Conservation (phyloP, 1,140 invertebrate genomes). For the Pantala flavescens region DNA sequence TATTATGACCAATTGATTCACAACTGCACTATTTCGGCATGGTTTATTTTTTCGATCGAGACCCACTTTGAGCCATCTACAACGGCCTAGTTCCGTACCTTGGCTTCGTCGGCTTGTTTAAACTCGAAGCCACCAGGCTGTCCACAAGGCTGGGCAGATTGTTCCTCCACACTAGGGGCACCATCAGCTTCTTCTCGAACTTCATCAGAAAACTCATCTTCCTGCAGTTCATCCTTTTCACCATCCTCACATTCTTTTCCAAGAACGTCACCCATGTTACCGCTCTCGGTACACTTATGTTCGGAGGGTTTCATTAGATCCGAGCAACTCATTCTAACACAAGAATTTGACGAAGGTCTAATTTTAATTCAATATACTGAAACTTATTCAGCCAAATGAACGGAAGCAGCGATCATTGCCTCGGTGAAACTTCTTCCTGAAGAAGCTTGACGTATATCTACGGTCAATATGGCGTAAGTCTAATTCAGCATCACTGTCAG, state of each 20-base stretch:
- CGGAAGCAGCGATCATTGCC: background rate
- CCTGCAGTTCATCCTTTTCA: constrained; percentile 21
- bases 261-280: constrained; percentile 32
- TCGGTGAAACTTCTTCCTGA: background rate
- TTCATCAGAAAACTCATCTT: constrained; percentile 20
- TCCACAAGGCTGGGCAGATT: constrained; percentile 18
- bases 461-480: constrained; percentile 14
- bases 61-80: background rate
- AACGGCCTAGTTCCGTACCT: constrained; percentile 16
- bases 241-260: constrained; percentile 29
- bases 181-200: constrained; percentile 23
- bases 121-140: constrained; percentile 18
- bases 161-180: constrained; percentile 20
- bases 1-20: background rate
- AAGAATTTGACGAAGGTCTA: background rate
- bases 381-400: constrained; percentile 25
- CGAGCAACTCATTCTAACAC: constrained; percentile 26
- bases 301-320: constrained; percentile 24
- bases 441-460: background rate
- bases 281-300: constrained; percentile 22
- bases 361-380: constrained; percentile 26
- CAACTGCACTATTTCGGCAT: background rate
- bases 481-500: background rate
- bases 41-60: background rate
- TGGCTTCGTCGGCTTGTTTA: constrained; percentile 17